These are phyloP conservation scores for Ashinkailepas kermadecensis DNA, from an alignment of 2,888 invertebrate genomes.

Conservation along the genomic window DNA sequence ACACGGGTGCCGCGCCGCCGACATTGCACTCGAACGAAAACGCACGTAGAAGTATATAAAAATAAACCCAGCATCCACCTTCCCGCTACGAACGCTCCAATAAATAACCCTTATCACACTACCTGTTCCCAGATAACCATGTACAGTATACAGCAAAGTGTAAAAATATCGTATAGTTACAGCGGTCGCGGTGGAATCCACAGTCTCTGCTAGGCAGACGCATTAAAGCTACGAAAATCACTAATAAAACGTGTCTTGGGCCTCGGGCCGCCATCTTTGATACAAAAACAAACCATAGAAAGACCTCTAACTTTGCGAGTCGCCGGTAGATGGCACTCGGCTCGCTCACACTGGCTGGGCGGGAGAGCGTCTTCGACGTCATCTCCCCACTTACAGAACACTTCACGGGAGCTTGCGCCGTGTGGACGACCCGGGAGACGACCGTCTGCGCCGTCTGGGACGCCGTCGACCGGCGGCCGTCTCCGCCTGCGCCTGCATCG, in stretches of 20 bases:
- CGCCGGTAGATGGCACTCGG: neutral
- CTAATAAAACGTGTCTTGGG: constrained; percentile 22
- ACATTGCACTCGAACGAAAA: constrained; percentile 7
- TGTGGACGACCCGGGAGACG: no score
- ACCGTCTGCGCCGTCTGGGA: no score
- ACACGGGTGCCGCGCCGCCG: no score
- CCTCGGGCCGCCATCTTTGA: constrained; percentile 13
- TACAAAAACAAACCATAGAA: constrained; percentile 21
- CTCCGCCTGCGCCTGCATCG: neutral
- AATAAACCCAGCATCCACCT: constrained; percentile 6
- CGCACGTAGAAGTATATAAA: constrained; percentile 14
- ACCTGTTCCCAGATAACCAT: constrained; percentile 15
- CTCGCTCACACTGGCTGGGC: neutral
- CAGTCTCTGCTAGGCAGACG: constrained; percentile 16
- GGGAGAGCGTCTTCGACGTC: neutral
- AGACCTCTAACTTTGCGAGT: constrained; percentile 2
- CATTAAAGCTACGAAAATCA: constrained; percentile 22
- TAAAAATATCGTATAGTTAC: constrained; percentile 20
- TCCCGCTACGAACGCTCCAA: neutral
- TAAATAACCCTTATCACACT: constrained; percentile 21
- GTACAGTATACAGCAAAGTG: neutral
- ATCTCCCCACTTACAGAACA: neutral
- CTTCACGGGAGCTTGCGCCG: neutral
- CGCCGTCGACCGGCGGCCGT: neutral
- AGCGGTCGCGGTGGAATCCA: neutral